Conservation (phyloP, 2,113 vertebrate genomes). For the Notothenia coriiceps region DNA sequence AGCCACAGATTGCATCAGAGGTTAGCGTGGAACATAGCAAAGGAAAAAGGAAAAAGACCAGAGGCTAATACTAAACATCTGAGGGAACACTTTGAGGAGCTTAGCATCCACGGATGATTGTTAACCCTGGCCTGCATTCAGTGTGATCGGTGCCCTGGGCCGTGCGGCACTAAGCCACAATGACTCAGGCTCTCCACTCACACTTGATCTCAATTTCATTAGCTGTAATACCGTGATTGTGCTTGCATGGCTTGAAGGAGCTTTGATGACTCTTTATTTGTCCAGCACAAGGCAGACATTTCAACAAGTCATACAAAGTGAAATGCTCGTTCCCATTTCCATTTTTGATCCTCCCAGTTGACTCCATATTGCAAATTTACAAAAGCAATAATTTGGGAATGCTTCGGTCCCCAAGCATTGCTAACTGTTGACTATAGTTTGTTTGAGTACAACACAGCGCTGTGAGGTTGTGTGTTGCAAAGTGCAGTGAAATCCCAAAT, state of each 20-base stretch:
- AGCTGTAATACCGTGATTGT: slow-evolving; percentile 63
- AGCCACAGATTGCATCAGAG: neutral
- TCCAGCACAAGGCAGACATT: slow-evolving; percentile 21
- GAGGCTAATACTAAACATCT: slow-evolving; percentile 62
- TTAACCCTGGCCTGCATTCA: slow-evolving; percentile 62
- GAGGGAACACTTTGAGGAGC: slow-evolving; percentile 65
- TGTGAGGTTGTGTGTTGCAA: too few species aligned
- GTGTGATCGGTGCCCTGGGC: slow-evolving; percentile 61
- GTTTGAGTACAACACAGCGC: too few species aligned
- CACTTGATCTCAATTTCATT: slow-evolving; percentile 75
- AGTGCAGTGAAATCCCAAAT: too few species aligned
- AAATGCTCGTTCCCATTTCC: slow-evolving; percentile 19
- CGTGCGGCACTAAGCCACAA: slow-evolving; percentile 44
- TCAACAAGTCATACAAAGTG: slow-evolving; percentile 37
- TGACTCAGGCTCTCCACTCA: slow-evolving; percentile 57
- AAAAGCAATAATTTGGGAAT: neutral
- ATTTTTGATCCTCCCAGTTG: slow-evolving; percentile 2
- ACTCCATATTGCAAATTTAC: neutral
- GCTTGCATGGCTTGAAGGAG: slow-evolving; percentile 49
- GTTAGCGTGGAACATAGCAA: slow-evolving; percentile 23
- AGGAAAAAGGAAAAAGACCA: slow-evolving; percentile 46
- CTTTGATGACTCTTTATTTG: slow-evolving; percentile 57
- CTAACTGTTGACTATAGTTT: too few species aligned
- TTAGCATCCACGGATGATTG: slow-evolving; percentile 72
- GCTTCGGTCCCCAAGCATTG: too few species aligned